Evolutionary conservation across 2,797 vertebrate genomes (phyloP), one percentile per base, ranked within the genome.

Genomic region (Tokudaia tokunoshimensis): DNA sequence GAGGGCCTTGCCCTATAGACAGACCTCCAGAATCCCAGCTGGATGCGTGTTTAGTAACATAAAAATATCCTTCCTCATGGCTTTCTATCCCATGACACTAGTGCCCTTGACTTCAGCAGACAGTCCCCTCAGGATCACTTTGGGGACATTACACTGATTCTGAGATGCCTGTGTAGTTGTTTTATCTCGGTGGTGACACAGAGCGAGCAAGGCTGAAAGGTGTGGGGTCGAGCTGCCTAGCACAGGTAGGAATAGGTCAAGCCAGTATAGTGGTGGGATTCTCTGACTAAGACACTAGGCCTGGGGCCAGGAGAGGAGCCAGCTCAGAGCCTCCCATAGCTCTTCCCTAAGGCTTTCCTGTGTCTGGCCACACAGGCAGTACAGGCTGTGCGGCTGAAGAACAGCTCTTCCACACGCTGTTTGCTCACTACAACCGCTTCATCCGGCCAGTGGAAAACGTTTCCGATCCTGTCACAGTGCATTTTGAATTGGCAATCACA

Each of bases 381-480:
- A 92, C 97, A 29, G 98, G 99, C 63, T 99, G 99, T 2, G 98
- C 99, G 29, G 99, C 99, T 0, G 99, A 99, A 97, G 99, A 99
- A 96, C 98, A 98, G 0, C 98, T 99, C 41, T 99, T 99, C 97
- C 99, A 98, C 79, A 99, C 98, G 72, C 98, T 99, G 57, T 99
- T 99, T 96, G 98, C 99, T 89, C 98, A 98, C 93, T 99, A 99
- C 96, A 99, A 99, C 98, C 99, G 99, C 97, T 99, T 99, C 98
- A 99, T 99, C 98, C 98, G 99, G 92, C 99, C 99, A 0, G 99
- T 99, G 98, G 99, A 99, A 98, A 99, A 99, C 8, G 99, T 99
- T 34, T 99, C 99, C 0, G 99, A 99, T 67, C 99, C 99, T 0
- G 99, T 99, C 95, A 99, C 98, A 0, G 99, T 99, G 97, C 98